Conservation (phyloP, 2,797 vertebrate genomes). For the Phalanger gymnotis region DNA sequence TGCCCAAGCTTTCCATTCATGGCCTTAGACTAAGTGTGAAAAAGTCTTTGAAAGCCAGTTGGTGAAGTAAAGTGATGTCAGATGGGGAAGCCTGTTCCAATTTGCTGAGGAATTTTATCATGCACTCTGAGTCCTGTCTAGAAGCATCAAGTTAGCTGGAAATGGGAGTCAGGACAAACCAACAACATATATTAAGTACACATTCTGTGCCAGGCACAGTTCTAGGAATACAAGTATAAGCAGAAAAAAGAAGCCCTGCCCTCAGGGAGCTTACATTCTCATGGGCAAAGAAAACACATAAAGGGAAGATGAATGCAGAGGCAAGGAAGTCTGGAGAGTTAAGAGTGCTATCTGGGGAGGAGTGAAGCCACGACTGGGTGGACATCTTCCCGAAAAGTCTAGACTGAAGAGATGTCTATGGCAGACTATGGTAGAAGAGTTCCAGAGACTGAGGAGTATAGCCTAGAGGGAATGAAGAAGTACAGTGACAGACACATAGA, state of each 20-base stretch:
- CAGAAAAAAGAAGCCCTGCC: neutral
- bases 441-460: neutral
- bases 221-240: neutral
- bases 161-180: neutral
- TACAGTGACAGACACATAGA: neutral
- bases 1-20: neutral
- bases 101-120: too few species aligned
- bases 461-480: neutral
- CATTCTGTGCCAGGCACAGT: neutral
- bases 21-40: neutral
- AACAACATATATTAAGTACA: neutral
- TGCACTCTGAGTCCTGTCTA: neutral
- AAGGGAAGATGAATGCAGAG: neutral
- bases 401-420: neutral
- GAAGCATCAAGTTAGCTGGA: neutral
- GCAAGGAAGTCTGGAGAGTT: too few species aligned
- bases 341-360: too few species aligned
- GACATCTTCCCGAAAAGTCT: neutral
- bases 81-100: neutral
- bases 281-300: neutral
- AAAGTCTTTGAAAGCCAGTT: neutral
- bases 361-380: neutral
- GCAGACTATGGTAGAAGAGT: neutral
- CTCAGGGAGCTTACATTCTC: neutral
- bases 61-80: neutral